These are phyloP conservation scores for Kryptolebias marmoratus DNA, from an alignment of 2,113 vertebrate genomes.

Conservation along the genomic window DNA sequence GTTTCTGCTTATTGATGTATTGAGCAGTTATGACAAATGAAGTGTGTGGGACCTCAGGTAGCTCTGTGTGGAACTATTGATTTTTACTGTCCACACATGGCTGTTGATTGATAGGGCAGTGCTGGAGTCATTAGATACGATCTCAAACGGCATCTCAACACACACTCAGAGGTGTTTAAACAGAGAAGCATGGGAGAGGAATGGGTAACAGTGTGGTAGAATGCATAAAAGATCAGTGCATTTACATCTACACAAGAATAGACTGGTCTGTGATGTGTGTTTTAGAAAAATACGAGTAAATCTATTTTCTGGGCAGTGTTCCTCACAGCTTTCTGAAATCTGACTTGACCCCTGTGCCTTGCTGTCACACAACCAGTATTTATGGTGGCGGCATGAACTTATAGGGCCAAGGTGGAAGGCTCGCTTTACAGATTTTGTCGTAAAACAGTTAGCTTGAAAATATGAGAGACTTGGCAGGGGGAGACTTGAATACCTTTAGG, in stretches of 20 bases:
- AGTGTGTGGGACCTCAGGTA: slow-evolving; percentile 79
- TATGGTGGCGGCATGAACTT: slow-evolving; percentile 63
- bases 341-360: slow-evolving; percentile 27
- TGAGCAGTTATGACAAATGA: slow-evolving; percentile 79
- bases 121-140: slow-evolving; percentile 69
- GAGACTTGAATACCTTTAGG: slow-evolving; percentile 64
- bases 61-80: slow-evolving; percentile 75
- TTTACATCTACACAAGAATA: not conserved
- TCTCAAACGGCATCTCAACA: slow-evolving; percentile 54
- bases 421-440: slow-evolving; percentile 77
- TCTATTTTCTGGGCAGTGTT: slow-evolving; percentile 37
- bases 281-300: slow-evolving; percentile 21
- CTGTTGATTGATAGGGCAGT: slow-evolving; percentile 71
- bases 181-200: slow-evolving; percentile 1
- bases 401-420: slow-evolving; percentile 52
- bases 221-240: slow-evolving; percentile 21
- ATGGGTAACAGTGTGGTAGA: not conserved
- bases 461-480: slow-evolving; percentile 72
- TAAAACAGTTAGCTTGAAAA: slow-evolving; percentile 83
- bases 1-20: slow-evolving; percentile 74
- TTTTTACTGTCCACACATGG: slow-evolving; percentile 72
- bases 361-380: slow-evolving; percentile 65
- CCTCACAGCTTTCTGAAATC: not conserved
- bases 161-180: slow-evolving; percentile 18
- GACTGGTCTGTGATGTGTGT: not conserved